These are phyloP conservation scores for Danio rerio DNA, from an alignment of 2,113 vertebrate genomes.

Conservation along the genomic window DNA sequence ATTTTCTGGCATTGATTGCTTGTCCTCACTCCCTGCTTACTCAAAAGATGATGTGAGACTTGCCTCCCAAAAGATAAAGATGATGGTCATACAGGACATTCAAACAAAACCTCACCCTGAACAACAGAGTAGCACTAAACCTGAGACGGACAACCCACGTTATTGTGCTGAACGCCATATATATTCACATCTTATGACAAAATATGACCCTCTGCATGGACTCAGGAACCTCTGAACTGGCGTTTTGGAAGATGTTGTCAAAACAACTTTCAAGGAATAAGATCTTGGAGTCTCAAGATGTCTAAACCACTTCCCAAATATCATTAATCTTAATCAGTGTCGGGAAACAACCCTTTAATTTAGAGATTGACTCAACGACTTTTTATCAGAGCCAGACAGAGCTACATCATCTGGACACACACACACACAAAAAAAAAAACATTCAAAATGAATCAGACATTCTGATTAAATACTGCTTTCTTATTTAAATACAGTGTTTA, in stretches of 20 bases:
- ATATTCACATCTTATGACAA: neutral
- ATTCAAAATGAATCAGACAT: neutral
- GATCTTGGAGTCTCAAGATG: neutral
- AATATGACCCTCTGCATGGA: neutral
- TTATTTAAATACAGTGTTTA: neutral
- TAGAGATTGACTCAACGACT: neutral
- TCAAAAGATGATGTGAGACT: neutral
- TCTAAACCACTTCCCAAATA: neutral
- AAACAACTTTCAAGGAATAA: conserved; percentile 2
- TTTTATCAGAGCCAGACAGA: neutral
- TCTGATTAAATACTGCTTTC: neutral
- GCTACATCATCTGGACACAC: neutral
- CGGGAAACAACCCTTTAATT: neutral
- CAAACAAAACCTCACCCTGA: neutral
- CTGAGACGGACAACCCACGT: neutral
- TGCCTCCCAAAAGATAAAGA: neutral
- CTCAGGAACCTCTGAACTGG: neutral
- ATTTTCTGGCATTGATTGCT: neutral
- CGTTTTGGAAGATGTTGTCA: neutral
- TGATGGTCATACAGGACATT: neutral
- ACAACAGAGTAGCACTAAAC: neutral
- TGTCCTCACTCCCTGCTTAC: neutral
- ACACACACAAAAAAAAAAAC: neutral
- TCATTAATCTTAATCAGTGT: neutral
- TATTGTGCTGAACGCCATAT: neutral